Evolutionary conservation across 2,797 vertebrate genomes (phyloP), one percentile per base, ranked within the genome.

Genomic region (Lagocephalus sceleratus): DNA sequence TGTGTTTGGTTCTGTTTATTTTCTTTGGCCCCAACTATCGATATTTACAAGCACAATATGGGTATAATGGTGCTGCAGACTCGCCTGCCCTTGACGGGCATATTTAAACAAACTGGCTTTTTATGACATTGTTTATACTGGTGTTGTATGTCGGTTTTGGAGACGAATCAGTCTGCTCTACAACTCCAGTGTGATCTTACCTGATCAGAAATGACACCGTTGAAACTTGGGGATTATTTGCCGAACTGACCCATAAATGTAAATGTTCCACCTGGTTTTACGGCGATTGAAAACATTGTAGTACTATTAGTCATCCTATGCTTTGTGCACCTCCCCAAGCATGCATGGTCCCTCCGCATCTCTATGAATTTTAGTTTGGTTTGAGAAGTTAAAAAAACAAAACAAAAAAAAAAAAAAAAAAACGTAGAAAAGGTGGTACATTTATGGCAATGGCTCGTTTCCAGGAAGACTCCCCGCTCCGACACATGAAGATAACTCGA

Each of bases 1-100:
- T 95, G 80, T 93, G 81, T 93, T 90, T 93, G 89, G 87, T 89
- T 75, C 87, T 19, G 16, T 20, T 20, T n/a, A n/a, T n/a, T 47
- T 32, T 60, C 82, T 81, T 40, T 50, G 71, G 79, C 88, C 89
- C 86, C 82, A 88, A 85, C 88, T 89, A 90, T 90, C 90, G 86
- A 81, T 73, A 76, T 89, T 4, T 88, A 90, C 12, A 92, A 91
- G 88, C 89, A 90, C 85, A 88, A 85, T 51, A 59, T 54, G 70
- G 67, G 71, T 76, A 63, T 51, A 54, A 47, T 47, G 81, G 85
- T 89, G 90, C 72, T 84, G 84, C 88, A 87, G 90, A 92, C 68
- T 71, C 79, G 72, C 89, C 86, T 85, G 85, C 90, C 86, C 85
- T 85, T 76, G 66, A 73, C 82, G 84, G 86, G 84, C 84, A 66